phyloP scores from a whole-genome alignment of 2,113 vertebrate genomes.

The Eublepharis macularius region DNA sequence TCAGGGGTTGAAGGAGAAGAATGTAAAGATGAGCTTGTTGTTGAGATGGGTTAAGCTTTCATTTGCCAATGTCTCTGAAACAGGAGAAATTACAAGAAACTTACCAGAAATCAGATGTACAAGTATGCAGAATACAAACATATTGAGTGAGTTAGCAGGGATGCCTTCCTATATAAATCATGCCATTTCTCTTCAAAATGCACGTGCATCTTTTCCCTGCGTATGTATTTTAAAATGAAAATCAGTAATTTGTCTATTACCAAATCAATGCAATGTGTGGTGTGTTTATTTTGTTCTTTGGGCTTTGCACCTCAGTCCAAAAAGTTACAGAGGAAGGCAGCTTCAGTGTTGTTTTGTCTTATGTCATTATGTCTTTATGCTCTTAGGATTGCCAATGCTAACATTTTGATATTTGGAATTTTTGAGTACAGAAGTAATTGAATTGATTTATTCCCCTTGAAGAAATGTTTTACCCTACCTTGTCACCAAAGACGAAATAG shows the following conservation, averaged over 20 bases:
- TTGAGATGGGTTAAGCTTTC: conserved; percentile 23
- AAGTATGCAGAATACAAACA: not conserved
- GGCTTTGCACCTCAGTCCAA: not conserved
- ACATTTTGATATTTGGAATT: not conserved
- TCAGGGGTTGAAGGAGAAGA: conserved; percentile 27
- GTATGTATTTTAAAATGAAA: not conserved
- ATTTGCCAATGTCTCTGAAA: conserved; percentile 23
- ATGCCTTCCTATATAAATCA: not conserved
- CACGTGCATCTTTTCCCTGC: not conserved
- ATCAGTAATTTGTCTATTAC: not conserved
- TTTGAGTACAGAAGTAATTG: not conserved
- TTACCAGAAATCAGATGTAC: not conserved
- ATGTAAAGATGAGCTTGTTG: conserved; percentile 23
- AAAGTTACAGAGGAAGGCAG: not conserved
- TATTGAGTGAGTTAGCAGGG: not conserved
- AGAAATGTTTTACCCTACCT: not conserved
- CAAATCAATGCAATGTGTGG: not conserved
- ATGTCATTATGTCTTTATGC: not conserved
- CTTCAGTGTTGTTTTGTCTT: not conserved
- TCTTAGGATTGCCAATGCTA: not conserved
- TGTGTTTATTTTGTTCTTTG: not conserved
- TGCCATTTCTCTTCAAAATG: not conserved
- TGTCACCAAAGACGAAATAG: not conserved
- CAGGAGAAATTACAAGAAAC: conserved; percentile 27
- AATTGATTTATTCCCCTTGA: not conserved